Evolutionary conservation across 2,113 vertebrate genomes (phyloP), one percentile per base, ranked within the genome.

Genomic region (Electrona antarctica): DNA sequence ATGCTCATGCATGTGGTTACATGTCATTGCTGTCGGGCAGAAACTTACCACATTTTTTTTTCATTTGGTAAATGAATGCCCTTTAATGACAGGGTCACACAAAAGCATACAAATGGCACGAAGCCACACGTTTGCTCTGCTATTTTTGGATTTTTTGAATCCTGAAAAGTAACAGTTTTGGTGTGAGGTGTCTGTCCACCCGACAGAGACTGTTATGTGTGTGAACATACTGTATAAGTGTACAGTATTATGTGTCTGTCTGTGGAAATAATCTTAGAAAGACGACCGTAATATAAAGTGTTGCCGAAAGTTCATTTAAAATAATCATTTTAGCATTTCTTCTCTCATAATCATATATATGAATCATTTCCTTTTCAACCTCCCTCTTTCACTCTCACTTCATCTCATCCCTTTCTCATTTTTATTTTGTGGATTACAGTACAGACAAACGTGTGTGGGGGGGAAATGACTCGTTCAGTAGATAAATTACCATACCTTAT

Each of bases 401-500:
- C 3, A 0, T 52, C n/a, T 60, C 72, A 8, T 57, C 21, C 21
- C 7, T 21, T 57, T 82, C 82, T 83, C 73, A 76, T 78, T 59
- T 21, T 29, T 11, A 33, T 59, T 86, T 79, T 74, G 56, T 66
- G 67, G 80, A 63, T 85, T 71, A 85, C 70, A 72, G 65, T 74
- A 70, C 29, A 78, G 82, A 80, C 74, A 60, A 79, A 83, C 5
- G 33, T 41, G 5, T 41, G 5, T 41, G 5, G 3, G 5, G 3
- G 86, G 85, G 77, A 83, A 86, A 91, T 76, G 55, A 41, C 69
- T 85, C 50, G 51, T 11, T 28, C 69, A 78, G 82, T 45, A 71
- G 73, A 65, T 86, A 89, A 91, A 88, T 85, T 90, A 77, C 62
- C 69, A 63, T 52, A 75, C 70, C 79, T 85, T 85, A 84, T 89